These are phyloP conservation scores for Horisme vitalbata DNA, from an alignment of 2,888 invertebrate species.

Conservation along the genomic window DNA sequence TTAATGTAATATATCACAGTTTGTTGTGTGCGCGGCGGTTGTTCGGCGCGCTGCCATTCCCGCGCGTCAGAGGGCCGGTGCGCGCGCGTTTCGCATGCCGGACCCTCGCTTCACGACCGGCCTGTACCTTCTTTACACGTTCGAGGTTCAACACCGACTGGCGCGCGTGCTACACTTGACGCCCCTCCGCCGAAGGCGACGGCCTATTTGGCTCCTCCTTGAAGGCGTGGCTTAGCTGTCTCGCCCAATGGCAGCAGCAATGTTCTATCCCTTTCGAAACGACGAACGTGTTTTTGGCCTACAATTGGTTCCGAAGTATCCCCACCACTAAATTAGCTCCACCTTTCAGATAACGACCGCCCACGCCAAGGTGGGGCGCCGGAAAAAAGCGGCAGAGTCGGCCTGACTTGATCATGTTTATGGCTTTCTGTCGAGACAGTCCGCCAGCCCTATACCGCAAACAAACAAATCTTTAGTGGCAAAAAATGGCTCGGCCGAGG, in stretches of 20 bases:
- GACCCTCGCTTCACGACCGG: constrained; percentile 58
- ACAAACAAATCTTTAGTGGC: constrained; percentile 80
- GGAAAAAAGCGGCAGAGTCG: constrained; percentile 77
- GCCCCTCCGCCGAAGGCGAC: constrained; percentile 77
- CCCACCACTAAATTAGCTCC: constrained; percentile 51
- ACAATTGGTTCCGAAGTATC: constrained; percentile 60
- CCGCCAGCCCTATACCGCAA: constrained; percentile 68
- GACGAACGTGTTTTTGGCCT: constrained; percentile 35
- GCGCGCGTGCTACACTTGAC: constrained; percentile 74
- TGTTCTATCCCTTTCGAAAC: constrained; percentile 70
- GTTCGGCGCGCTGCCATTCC: constrained; percentile 77
- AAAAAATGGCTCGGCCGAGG: constrained; percentile 76
- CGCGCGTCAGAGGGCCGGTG: constrained; percentile 71
- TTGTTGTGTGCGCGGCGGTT: constrained; percentile 71
- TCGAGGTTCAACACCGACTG: constrained; percentile 76
- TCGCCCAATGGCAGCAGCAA: constrained; percentile 58
- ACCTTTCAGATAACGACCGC: constrained; percentile 52
- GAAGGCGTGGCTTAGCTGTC: constrained; percentile 52
- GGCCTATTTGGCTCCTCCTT: constrained; percentile 64
- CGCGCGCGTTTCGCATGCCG: constrained; percentile 73
- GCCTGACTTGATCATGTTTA: constrained; percentile 77
- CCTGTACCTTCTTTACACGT: constrained; percentile 69
- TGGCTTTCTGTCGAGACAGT: constrained; percentile 80
- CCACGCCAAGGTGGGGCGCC: constrained; percentile 62
- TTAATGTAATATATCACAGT: constrained; percentile 75